A percentile compares a stretch with the other conserved stretches of the same genome.
phyloP scores from a whole-genome alignment of 2,797 vertebrate species.

The Malacoctenus gilli region DNA sequence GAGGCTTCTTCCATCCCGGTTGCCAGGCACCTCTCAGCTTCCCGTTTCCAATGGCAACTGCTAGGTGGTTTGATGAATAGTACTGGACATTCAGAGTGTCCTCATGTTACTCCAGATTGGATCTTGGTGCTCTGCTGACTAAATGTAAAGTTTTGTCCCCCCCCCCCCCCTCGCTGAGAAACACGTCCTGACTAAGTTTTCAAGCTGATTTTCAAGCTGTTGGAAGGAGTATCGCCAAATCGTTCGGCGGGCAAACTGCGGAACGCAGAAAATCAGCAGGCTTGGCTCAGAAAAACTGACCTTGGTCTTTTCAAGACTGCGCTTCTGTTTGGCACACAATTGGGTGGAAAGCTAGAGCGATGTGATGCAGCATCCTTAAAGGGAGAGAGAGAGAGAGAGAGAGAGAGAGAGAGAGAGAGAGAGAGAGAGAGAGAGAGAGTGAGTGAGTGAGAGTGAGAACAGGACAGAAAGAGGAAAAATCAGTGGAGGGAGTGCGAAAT shows the following conservation, averaged over 20 bases:
- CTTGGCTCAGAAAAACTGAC: constrained; percentile 32
- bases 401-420: constrained; percentile 41
- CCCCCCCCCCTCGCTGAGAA: constrained; percentile 21
- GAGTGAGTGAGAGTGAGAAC: constrained; percentile 23
- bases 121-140: constrained; percentile 57
- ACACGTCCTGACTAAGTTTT: constrained; percentile 27
- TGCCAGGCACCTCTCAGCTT: constrained; percentile 82
- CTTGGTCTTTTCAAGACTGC: constrained; percentile 37
- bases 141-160: constrained; percentile 66
- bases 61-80: constrained; percentile 79
- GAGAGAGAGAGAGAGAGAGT: constrained; percentile 45
- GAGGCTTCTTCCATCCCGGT: constrained; percentile 73
- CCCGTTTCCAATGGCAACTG: constrained; percentile 81
- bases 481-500: constrained; percentile 52
- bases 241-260: constrained; percentile 44
- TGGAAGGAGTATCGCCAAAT: constrained; percentile 55
- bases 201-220: constrained; percentile 55
- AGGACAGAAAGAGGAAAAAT: constrained; percentile 36
- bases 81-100: constrained; percentile 74
- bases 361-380: constrained; percentile 29
- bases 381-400: constrained; percentile 18
- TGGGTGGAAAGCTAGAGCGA: constrained; percentile 14
- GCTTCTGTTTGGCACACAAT: constrained; percentile 26
- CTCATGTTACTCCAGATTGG: constrained; percentile 70
- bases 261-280: constrained; percentile 24